These are phyloP conservation scores for Scaptodrosophila latifasciaeformis DNA, from an alignment of 2,888 invertebrate genomes.

Conservation along the genomic window DNA sequence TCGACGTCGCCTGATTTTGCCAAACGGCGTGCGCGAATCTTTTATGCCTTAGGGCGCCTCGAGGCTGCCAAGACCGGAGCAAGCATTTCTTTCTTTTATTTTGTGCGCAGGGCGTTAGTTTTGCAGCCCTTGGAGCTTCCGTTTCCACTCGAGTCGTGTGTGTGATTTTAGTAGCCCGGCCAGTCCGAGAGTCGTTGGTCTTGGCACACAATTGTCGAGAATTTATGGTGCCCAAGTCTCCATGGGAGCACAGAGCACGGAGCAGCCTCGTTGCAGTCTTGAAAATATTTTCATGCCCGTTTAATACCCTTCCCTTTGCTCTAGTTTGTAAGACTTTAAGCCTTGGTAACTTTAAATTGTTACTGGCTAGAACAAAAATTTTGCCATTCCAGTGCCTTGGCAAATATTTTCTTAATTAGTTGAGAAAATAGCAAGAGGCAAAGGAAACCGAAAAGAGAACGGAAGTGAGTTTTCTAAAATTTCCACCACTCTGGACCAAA, in stretches of 20 bases:
- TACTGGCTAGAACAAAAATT: too few species aligned
- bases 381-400: conserved; percentile 46
- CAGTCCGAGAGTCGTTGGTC: conserved; percentile 32
- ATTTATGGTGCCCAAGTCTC: conserved; percentile 30
- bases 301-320: background rate
- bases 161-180: conserved; percentile 2
- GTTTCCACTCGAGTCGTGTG: background rate
- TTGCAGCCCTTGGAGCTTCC: conserved; percentile 1
- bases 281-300: conserved; percentile 8
- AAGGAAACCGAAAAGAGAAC: conserved; percentile 3
- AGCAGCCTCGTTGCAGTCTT: conserved; percentile 7
- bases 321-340: conserved; percentile 11
- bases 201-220: conserved; percentile 46
- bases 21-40: too few species aligned
- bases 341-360: background rate
- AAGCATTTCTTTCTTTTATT: too few species aligned
- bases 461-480: too few species aligned
- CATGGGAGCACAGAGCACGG: background rate
- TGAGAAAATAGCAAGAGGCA: conserved; percentile 16
- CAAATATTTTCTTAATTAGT: conserved; percentile 67
- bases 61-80: too few species aligned
- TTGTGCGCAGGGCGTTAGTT: too few species aligned
- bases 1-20: conserved; percentile 29
- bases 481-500: too few species aligned
- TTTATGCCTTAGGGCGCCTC: too few species aligned